These are phyloP conservation scores for Megalops atlanticus DNA, from an alignment of 2,113 vertebrate genomes.

Conservation along the genomic window DNA sequence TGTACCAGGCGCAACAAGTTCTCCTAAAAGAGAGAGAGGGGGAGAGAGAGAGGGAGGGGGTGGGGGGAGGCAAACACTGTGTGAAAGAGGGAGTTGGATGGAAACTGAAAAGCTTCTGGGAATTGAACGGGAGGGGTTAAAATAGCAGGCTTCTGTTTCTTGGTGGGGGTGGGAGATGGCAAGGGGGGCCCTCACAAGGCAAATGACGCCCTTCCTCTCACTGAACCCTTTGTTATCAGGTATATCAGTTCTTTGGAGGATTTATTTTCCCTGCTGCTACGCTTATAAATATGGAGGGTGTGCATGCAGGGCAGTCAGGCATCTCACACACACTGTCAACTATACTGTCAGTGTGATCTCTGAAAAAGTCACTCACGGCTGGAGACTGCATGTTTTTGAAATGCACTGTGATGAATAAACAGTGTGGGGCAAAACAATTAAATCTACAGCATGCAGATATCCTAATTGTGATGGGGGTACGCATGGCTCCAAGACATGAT, in stretches of 20 bases:
- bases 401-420: conserved; percentile 8
- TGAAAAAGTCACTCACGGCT: background rate
- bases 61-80: background rate
- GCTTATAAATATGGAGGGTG: background rate
- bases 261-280: background rate
- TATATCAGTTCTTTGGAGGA: background rate
- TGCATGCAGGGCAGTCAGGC: background rate
- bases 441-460: background rate
- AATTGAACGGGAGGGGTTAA: conserved; percentile 20
- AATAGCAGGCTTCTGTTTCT: background rate
- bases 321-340: background rate
- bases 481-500: too few species aligned
- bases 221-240: conserved; percentile 14
- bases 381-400: background rate
- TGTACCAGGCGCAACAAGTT: conserved; percentile 90
- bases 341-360: background rate
- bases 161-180: conserved; percentile 7
- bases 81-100: conserved; percentile 7
- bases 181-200: background rate
- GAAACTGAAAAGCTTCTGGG: conserved; percentile 4
- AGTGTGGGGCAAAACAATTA: background rate
- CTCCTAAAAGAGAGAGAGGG: conserved; percentile 72
- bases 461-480: background rate
- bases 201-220: background rate
- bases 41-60: conserved; percentile 21